Base-by-base conservation (phyloP, 2,797 vertebrate species). In the Eupleurogrammus muticus region DNA sequence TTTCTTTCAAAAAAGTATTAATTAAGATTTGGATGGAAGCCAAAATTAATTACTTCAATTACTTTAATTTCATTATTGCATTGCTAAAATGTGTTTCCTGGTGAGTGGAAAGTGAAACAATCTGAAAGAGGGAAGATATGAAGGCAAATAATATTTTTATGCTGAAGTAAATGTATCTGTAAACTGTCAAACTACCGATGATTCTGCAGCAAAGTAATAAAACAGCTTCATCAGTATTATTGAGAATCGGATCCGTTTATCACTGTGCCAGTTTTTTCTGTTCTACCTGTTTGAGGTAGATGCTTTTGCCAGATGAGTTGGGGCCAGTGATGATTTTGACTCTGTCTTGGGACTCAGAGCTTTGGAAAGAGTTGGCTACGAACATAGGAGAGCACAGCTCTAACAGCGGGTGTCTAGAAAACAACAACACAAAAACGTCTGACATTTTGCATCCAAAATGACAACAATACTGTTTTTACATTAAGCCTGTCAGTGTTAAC, bases 301-400 rank as follows among this genome's bases (percentile, higher is more conserved):
- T 90, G 34, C 97, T 99, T 85, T 99, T 99, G 66, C 98, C 98
- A 61, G 97, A 99, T 35, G 98, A 99, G 84, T 99, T 99, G 35
- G 98, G 98, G 14, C 97, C 97, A 0, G 97, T 99, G 84, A 99
- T 93, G 66, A 99, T 91, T 86, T 97, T 98, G 65, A 99, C 93
- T 84, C 95, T 94, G 28, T 93, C 93, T 50, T 92, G 89, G 0
- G 89, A 87, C 77, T 95, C 95, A 0, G 88, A 89, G 0, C 94
- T 96, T 62, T 95, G 83, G 65, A 93, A 94, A 28, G 95, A 94
- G 83, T 99, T 99, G 82, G 97, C 93, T 75, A 99, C 96, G 3
- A 97, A 99, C 19, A 97, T 94, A 47, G 95, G 91, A 36, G 96
- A 94, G 65, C 97, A 99, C 35, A 99, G 87, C 85, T 98, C 98